Evolutionary conservation across 1,140 invertebrate genomes (phyloP).

Genomic region (Drosophila burlai): DNA sequence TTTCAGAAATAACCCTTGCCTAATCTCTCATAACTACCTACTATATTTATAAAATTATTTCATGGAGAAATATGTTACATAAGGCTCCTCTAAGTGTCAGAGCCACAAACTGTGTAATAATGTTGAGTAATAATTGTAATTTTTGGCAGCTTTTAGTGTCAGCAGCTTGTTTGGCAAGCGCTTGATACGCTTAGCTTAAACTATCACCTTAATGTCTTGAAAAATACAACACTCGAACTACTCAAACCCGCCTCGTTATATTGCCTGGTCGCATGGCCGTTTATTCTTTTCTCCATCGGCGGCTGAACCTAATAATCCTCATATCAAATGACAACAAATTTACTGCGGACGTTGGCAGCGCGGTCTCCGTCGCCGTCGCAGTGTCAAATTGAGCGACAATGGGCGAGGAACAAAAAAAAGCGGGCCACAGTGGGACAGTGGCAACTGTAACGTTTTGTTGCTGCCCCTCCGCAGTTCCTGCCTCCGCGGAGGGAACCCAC

Average conservation of each 20-base stretch:
- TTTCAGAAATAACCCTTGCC: too few species aligned
- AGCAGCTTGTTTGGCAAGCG: background rate
- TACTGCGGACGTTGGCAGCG: slow-evolving; percentile 65
- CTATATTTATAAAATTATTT: background rate
- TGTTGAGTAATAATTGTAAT: too few species aligned
- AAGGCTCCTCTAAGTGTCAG: too few species aligned
- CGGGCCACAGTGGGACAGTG: slow-evolving; percentile 79
- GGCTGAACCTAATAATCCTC: slow-evolving; percentile 81
- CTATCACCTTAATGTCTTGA: background rate
- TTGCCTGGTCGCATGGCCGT: slow-evolving; percentile 55
- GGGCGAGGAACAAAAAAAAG: slow-evolving; percentile 65
- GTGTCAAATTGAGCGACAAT: slow-evolving; percentile 83
- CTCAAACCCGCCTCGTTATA: slow-evolving; percentile 45
- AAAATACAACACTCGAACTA: background rate
- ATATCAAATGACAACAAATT: slow-evolving; percentile 84
- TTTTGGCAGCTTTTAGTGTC: background rate
- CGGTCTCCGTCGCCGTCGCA: slow-evolving; percentile 12
- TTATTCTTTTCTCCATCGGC: slow-evolving; percentile 48
- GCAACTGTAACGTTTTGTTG: slow-evolving; percentile 83
- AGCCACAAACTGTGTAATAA: background rate
- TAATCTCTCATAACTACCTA: background rate
- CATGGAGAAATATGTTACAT: background rate
- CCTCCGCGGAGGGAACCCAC: slow-evolving; percentile 17
- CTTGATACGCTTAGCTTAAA: background rate
- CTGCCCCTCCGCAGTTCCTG: slow-evolving; percentile 16